These are phyloP conservation scores for Ctena decussata DNA, from an alignment of 2,888 invertebrate species.

Conservation along the genomic window DNA sequence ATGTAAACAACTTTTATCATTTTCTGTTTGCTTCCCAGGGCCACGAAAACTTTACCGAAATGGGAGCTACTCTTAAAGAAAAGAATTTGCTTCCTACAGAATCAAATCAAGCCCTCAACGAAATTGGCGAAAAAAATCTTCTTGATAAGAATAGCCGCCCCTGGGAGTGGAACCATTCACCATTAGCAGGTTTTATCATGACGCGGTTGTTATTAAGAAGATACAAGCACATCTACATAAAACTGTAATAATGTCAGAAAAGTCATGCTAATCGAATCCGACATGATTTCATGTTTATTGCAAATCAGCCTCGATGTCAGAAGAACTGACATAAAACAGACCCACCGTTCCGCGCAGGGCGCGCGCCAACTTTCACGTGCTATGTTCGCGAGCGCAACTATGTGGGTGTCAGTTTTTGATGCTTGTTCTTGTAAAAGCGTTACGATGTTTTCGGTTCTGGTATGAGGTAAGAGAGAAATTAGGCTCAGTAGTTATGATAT, in stretches of 20 bases:
- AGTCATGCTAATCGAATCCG: neutral
- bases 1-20: too few relatives aligned
- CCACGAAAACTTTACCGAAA: too few relatives aligned
- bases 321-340: neutral
- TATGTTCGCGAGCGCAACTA: constrained; percentile 12
- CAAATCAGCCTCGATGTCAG: neutral
- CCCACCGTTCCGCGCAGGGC: constrained; percentile 11
- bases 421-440: constrained; percentile 45
- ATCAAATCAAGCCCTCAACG: too few relatives aligned
- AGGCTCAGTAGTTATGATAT: constrained; percentile 42
- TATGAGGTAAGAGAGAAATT: constrained; percentile 45
- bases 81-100: too few relatives aligned
- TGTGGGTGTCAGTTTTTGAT: constrained; percentile 44
- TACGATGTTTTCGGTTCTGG: constrained; percentile 35
- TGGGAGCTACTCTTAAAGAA: too few relatives aligned
- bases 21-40: too few relatives aligned
- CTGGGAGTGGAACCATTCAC: too few relatives aligned
- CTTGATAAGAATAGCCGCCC: too few relatives aligned
- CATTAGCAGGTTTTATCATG: too few relatives aligned
- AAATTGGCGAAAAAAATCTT: too few relatives aligned
- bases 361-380: constrained; percentile 45
- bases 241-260: neutral
- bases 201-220: too few relatives aligned
- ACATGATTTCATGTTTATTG: constrained; percentile 9
- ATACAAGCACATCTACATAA: too few relatives aligned